Conservation (phyloP, 2,797 vertebrate genomes). For the Lophius americanus region DNA sequence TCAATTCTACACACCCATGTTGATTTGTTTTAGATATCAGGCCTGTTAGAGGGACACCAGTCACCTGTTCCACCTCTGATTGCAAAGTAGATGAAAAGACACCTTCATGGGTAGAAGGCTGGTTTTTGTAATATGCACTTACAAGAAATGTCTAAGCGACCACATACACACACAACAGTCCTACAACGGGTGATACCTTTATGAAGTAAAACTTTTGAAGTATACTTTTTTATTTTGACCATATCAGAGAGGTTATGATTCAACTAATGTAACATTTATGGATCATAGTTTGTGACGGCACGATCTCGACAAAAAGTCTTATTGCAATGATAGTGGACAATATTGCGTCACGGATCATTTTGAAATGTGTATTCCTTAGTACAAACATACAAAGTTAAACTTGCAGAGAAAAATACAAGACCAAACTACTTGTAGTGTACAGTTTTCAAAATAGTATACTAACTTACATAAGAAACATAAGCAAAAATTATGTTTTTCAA, state of each 20-base stretch:
- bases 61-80: conserved; percentile 55
- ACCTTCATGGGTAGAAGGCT: conserved; percentile 8
- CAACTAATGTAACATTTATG: conserved; percentile 1
- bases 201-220: not conserved
- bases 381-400: too few relatives aligned
- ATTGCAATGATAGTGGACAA: too few relatives aligned
- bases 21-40: conserved; percentile 62
- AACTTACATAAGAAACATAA: too few relatives aligned
- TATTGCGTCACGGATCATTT: too few relatives aligned
- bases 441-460: too few relatives aligned
- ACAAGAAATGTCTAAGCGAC: conserved; percentile 7
- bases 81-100: conserved; percentile 52
- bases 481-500: too few relatives aligned
- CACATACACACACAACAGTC: conserved; percentile 2
- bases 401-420: too few relatives aligned
- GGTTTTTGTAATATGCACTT: conserved; percentile 5
- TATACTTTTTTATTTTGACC: conserved; percentile 4
- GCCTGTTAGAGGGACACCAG: conserved; percentile 23
- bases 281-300: not conserved
- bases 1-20: conserved; percentile 51
- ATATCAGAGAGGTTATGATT: conserved; percentile 20
- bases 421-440: too few relatives aligned
- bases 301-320: too few relatives aligned
- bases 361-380: too few relatives aligned
- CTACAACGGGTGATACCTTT: conserved; percentile 16